Evolutionary conservation across 2,888 invertebrate genomes (phyloP), one percentile per base, ranked within the genome.

Genomic region (Leucophora obtusa): DNA sequence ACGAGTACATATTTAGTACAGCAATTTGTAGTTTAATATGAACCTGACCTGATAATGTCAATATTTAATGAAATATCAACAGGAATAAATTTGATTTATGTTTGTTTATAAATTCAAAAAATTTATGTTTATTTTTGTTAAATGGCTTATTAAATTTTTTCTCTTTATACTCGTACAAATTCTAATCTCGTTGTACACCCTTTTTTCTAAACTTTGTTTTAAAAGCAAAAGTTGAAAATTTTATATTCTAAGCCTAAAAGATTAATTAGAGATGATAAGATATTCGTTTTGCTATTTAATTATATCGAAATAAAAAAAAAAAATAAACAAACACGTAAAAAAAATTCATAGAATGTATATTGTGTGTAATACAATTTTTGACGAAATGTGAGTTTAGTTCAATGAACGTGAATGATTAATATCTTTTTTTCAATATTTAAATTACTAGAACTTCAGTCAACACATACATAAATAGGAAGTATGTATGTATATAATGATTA

Each of bases 181-280:
- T 62, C 69, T 63, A 62, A 69, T 59, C 59, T 60, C 15, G 38
- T 58, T 62, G 53, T 68, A 62, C 66, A 69, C 69, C 71, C 51
- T 68, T 68, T 74, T 73, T 68, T 58, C 17, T 43, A 65, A 18
- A 50, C 56, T 69, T 56, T 70, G 63, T 28, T 43, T 2, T 38
- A 10, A 47, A 15, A 56, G 51, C 38, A 28, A 24, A 65, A 15
- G 35, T 51, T 17, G 9, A 63, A 53, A n/a, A 47, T n/a, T n/a
- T 76, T 69, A 18, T 38, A 59, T 76, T 77, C 65, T 65, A 66
- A 54, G 65, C 65, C 65, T 47, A 71, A 77, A 15, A 77, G 72
- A 73, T 81, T 77, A 68, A 77, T 72, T 76, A 70, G 71, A 76
- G 70, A 71, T 70, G 60, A 76, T 24, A 54, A 24, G n/a, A n/a